phyloP scores from a whole-genome alignment of 2,888 invertebrate species.

The Mermis nigrescens region DNA sequence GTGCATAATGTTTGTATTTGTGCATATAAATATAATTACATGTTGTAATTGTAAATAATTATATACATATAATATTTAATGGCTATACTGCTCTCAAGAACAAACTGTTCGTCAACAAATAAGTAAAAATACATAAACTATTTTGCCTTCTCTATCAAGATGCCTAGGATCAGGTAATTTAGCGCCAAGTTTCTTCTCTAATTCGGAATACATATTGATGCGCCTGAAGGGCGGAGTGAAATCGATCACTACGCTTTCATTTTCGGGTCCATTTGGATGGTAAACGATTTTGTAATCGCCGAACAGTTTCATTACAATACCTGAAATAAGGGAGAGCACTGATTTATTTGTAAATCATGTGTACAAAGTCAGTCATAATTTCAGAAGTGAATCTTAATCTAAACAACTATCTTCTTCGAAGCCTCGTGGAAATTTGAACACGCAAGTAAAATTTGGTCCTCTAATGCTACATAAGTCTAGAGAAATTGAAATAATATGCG shows the following conservation, averaged over 20 bases:
- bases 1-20: too few species aligned
- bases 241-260: constrained; percentile 69
- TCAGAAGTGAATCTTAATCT: too few species aligned
- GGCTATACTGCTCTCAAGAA: constrained; percentile 4
- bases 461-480: too few species aligned
- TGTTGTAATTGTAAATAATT: too few species aligned
- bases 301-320: constrained; percentile 78
- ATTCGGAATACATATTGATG: constrained; percentile 68
- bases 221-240: constrained; percentile 91
- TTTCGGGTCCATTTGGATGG: constrained; percentile 59
- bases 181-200: constrained; percentile 53
- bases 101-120: constrained; percentile 4
- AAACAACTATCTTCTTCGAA: too few species aligned
- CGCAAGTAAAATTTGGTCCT: too few species aligned
- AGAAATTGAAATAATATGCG: too few species aligned
- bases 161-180: constrained; percentile 36
- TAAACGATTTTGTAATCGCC: constrained; percentile 74
- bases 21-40: too few species aligned
- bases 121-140: neutral
- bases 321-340: constrained; percentile 22
- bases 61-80: constrained; percentile 7
- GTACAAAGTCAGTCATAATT: too few species aligned
- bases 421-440: too few species aligned
- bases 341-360: neutral
- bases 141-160: constrained; percentile 33